Evolutionary conservation across 2,888 invertebrate genomes (phyloP).

Genomic region (Tenthredo amoena): DNA sequence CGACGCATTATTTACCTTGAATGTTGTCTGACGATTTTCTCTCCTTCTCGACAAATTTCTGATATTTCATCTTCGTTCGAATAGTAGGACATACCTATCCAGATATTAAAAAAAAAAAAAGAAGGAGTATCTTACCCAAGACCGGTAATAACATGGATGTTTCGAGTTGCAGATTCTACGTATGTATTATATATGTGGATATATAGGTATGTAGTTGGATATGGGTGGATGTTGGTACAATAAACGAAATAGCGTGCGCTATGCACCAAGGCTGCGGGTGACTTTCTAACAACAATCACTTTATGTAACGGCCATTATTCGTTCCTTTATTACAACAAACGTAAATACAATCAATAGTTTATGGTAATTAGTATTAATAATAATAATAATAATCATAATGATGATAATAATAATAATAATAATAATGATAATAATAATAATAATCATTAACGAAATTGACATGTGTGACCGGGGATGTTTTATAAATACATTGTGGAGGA

Average conservation of each 20-base stretch:
- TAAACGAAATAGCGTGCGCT: slow-evolving; percentile 60
- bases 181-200: not conserved
- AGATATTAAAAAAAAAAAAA: not conserved
- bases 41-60: no score
- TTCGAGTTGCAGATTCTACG: not conserved
- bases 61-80: not conserved
- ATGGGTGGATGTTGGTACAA: slow-evolving; percentile 57
- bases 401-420: not conserved
- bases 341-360: slow-evolving; percentile 68
- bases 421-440: slow-evolving; percentile 3
- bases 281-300: slow-evolving; percentile 74
- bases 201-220: slow-evolving; percentile 59
- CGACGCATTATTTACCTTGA: no score
- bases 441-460: slow-evolving; percentile 51
- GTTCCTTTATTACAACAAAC: slow-evolving; percentile 73
- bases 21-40: no score
- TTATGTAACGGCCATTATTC: slow-evolving; percentile 74
- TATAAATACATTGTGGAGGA: slow-evolving; percentile 58
- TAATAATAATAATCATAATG: slow-evolving; percentile 8
- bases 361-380: slow-evolving; percentile 32
- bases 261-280: slow-evolving; percentile 65
- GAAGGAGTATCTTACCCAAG: not conserved
- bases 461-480: slow-evolving; percentile 33
- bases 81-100: not conserved
- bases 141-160: slow-evolving; percentile 16